Conservation (phyloP, 2,113 vertebrate genomes). For the Zonotrichia leucophrys region DNA sequence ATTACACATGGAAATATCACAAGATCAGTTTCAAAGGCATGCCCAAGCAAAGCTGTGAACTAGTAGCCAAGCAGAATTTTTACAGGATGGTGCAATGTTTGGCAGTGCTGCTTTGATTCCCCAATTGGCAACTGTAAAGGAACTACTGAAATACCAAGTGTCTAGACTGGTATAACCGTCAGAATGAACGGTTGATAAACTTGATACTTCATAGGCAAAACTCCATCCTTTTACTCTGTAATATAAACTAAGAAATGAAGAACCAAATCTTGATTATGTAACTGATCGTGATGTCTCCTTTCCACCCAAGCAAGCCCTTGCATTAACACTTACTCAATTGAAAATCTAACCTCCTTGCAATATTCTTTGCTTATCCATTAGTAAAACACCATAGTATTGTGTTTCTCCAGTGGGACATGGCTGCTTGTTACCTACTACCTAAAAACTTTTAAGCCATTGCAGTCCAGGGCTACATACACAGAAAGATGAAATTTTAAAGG, state of each 20-base stretch:
- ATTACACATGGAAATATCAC: not conserved
- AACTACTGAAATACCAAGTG: not conserved
- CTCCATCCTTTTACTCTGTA: not conserved
- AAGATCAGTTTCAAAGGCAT: not conserved
- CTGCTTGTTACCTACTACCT: not conserved
- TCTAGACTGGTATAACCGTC: not conserved
- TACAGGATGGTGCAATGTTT: not conserved
- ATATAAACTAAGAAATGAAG: not conserved
- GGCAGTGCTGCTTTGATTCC: not conserved
- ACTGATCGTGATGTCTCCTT: not conserved
- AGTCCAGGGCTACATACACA: not conserved
- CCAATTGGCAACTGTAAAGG: not conserved
- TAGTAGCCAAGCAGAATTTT: not conserved
- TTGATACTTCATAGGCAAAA: not conserved
- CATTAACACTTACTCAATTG: not conserved
- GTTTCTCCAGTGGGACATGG: not conserved
- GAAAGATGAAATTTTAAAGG: not conserved
- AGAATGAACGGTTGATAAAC: not conserved
- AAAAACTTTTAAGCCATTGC: not conserved
- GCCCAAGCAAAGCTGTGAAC: not conserved
- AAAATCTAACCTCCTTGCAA: not conserved
- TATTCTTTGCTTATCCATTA: not conserved
- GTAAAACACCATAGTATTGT: not conserved
- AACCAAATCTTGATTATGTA: not conserved
- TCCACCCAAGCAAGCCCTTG: not conserved